Conservation (phyloP, 2,113 vertebrate genomes). For the Acrocephalus kingi region DNA sequence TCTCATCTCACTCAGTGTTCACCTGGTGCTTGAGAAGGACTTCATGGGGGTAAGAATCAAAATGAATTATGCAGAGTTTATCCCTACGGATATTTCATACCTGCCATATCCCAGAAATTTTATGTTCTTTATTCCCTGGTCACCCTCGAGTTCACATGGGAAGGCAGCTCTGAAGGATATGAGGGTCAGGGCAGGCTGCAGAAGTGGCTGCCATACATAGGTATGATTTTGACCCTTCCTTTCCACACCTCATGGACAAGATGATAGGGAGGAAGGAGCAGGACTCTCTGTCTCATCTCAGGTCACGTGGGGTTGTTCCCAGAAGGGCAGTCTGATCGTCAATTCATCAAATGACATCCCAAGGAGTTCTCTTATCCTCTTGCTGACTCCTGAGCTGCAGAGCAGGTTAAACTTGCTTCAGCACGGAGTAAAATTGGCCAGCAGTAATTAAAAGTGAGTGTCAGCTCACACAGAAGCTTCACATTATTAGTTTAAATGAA, state of each 20-base stretch:
- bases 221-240: neutral
- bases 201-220: neutral
- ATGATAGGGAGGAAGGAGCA: neutral
- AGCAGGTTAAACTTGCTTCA: conserved; percentile 14
- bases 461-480: neutral
- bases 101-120: neutral
- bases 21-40: neutral
- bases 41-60: neutral
- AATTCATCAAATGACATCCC: neutral
- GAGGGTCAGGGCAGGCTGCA: neutral
- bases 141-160: neutral
- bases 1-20: neutral
- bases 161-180: neutral
- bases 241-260: neutral
- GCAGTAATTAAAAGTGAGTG: conserved; percentile 28
- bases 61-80: neutral
- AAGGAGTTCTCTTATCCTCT: neutral
- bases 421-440: neutral
- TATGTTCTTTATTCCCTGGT: neutral
- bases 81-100: neutral
- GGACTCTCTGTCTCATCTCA: neutral
- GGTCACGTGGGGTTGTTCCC: neutral
- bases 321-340: neutral
- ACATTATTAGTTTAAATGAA: conserved; percentile 32
- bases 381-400: neutral